phyloP scores from a whole-genome alignment of 2,797 vertebrate species.

The Pangasius macronema region DNA sequence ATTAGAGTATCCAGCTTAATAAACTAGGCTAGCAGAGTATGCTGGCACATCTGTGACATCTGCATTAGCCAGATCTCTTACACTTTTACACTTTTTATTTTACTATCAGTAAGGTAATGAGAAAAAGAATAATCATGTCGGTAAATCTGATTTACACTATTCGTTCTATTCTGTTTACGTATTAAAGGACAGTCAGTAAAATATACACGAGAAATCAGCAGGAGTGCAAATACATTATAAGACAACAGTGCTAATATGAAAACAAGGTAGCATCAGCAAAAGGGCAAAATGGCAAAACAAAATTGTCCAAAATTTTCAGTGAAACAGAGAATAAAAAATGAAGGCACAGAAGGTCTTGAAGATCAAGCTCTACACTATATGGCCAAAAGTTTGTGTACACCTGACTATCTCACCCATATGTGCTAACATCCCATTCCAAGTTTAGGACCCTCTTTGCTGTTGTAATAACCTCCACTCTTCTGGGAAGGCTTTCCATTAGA shows the following conservation, averaged over 20 bases:
- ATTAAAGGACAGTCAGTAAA: too few species aligned
- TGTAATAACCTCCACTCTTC: neutral
- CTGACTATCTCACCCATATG: neutral
- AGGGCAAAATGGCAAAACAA: neutral
- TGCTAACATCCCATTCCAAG: neutral
- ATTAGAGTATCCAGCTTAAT: constrained; percentile 3
- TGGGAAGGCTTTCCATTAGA: neutral
- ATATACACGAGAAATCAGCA: too few species aligned
- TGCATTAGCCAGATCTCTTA: neutral
- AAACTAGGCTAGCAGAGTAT: constrained; percentile 3
- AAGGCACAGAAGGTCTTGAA: neutral
- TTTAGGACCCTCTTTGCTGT: neutral
- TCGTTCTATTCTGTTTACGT: too few species aligned
- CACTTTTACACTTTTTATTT: neutral
- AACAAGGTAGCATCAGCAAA: neutral
- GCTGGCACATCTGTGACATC: neutral
- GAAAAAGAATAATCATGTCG: neutral
- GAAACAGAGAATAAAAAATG: neutral
- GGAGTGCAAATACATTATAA: neutral
- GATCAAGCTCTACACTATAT: neutral
- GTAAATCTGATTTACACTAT: too few species aligned
- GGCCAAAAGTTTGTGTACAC: neutral
- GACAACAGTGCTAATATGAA: neutral
- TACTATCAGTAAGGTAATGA: neutral
- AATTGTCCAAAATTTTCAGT: neutral